Conservation (phyloP, 2,113 vertebrate species). For the Triplophysa siluroides region DNA sequence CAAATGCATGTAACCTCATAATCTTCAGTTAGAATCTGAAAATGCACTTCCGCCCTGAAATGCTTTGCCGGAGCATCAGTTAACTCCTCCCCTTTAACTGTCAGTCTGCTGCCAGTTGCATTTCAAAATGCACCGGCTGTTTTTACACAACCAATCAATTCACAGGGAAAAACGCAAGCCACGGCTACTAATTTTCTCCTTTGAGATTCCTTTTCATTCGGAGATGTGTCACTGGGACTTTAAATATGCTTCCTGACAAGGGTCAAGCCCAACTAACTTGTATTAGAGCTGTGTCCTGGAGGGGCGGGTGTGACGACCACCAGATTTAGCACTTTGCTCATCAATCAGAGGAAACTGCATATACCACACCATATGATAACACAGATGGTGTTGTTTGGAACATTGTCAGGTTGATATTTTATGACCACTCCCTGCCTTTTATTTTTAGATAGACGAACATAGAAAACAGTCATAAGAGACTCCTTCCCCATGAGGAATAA, state of each 20-base stretch:
- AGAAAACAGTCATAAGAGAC: constrained; percentile 53
- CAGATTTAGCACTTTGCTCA: constrained; percentile 53
- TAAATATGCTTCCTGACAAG: background rate
- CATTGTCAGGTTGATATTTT: constrained; percentile 46
- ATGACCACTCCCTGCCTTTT: constrained; percentile 51
- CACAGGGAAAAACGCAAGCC: too few relatives aligned
- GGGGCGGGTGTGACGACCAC: constrained; percentile 54
- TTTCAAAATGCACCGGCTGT: too few relatives aligned
- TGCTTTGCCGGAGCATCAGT: too few relatives aligned
- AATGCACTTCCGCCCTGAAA: too few relatives aligned
- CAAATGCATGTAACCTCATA: too few relatives aligned
- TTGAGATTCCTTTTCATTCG: too few relatives aligned
- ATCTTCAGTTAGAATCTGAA: too few relatives aligned
- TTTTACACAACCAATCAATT: too few relatives aligned
- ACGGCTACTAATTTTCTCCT: too few relatives aligned
- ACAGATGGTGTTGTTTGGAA: constrained; percentile 55
- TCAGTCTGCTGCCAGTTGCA: too few relatives aligned
- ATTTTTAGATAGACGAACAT: constrained; percentile 61
- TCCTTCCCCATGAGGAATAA: constrained; percentile 5
- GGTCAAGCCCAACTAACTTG: background rate
- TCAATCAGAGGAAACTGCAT: constrained; percentile 42
- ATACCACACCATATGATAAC: constrained; percentile 51
- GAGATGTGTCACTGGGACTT: too few relatives aligned
- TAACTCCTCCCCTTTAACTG: too few relatives aligned
- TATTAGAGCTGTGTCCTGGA: background rate